Base-by-base conservation (phyloP, 1,140 invertebrate genomes). In the Drosophila quadrilineata region DNA sequence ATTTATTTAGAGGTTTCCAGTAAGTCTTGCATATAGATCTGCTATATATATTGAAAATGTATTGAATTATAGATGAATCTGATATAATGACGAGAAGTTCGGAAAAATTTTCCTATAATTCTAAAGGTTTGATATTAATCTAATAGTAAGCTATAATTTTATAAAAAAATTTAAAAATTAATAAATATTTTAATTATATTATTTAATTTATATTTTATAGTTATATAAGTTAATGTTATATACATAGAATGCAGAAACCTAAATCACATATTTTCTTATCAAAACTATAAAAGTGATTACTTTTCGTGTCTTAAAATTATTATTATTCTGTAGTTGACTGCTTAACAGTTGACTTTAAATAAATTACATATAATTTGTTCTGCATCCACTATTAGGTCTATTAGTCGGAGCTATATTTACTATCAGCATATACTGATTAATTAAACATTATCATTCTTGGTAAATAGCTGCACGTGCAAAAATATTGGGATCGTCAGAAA, bases 401-500 rank as follows among this genome's bases (percentile, higher is more conserved):
- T n/a, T n/a, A n/a, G n/a, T n/a, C n/a, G n/a, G n/a, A n/a, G n/a
- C n/a, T n/a, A n/a, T n/a, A n/a, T n/a, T n/a, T n/a, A n/a, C n/a
- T n/a, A n/a, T n/a, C n/a, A n/a, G n/a, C n/a, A 9, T 14, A 14
- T 6, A 16, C 41, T 5, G 19, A 40, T 16, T 36, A n/a, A n/a
- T 16, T 9, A 24, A 19, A 38, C 2, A 3, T 19, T 12, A 6
- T 43, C 19, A 28, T 45, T 17, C 10, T 10, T 6, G 8, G 43
- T 31, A 5, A 36, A n/a, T n/a, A 97, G 95, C 95, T 75, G 95
- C 96, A 21, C 94, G 96, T 88, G 96, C 96, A 17, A 94, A 93
- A 74, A 97, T 97, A 71, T 92, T 93, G 80, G 95, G 95, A 36
- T 94, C 95, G n/a, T 93, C 95, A 69, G 96, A 97, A 71, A 94